Percentiles rank a stretch among this genome's conserved stretches.
These are phyloP conservation scores for Cordilura impudica DNA, from an alignment of 2,888 invertebrate genomes.

Conservation along the genomic window DNA sequence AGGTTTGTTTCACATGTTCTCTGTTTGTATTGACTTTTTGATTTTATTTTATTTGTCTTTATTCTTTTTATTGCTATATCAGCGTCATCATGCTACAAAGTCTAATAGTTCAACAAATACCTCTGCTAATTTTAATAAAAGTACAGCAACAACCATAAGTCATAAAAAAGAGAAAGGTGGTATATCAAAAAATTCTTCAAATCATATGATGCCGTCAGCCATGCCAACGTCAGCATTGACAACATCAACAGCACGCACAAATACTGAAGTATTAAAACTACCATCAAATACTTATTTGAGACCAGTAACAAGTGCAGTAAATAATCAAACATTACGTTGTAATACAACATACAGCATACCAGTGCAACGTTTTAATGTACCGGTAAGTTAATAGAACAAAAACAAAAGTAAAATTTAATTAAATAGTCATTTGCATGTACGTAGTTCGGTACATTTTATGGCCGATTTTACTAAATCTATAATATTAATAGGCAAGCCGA, in stretches of 20 bases:
- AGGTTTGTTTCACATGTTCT: slow-evolving; percentile 14
- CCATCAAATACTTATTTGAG: slow-evolving; percentile 74
- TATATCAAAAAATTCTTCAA: slow-evolving; percentile 35
- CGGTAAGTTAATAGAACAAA: slow-evolving; percentile 68
- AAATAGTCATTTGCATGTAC: no score
- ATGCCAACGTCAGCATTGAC: slow-evolving; percentile 38
- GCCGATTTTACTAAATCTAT: no score
- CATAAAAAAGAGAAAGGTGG: slow-evolving; percentile 63
- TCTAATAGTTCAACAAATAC: slow-evolving; percentile 48
- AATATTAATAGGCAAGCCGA: no score
- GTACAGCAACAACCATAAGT: slow-evolving; percentile 30
- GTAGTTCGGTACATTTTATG: no score
- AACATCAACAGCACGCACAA: slow-evolving; percentile 38
- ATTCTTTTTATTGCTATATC: not conserved
- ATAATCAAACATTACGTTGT: slow-evolving; percentile 48
- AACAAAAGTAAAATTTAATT: no score
- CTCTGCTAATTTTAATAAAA: slow-evolving; percentile 54
- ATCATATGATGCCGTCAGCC: slow-evolving; percentile 42
- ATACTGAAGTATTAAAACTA: slow-evolving; percentile 71
- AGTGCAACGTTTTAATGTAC: slow-evolving; percentile 72
- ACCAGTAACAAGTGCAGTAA: slow-evolving; percentile 64
- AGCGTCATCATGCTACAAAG: slow-evolving; percentile 56
- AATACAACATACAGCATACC: slow-evolving; percentile 65
- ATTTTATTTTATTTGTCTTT: not conserved
- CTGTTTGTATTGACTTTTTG: not conserved